Base-by-base conservation (phyloP, 2,888 invertebrate species). In the Sceliomorpha sp. region DNA sequence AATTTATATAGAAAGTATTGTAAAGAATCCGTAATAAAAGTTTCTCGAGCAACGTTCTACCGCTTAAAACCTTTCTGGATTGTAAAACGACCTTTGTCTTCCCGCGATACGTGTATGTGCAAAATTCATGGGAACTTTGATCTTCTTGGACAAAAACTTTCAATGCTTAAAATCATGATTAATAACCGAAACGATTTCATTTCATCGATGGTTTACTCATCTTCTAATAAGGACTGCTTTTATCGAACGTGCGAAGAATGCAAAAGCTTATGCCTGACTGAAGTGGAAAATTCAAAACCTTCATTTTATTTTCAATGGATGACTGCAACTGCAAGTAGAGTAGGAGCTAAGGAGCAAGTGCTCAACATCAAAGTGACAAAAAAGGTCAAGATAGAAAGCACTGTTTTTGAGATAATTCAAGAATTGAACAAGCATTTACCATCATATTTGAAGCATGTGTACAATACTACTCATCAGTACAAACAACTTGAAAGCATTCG, bases 41-140 rank as follows among this genome's bases (percentile, higher is more conserved):
- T 58, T 10, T 58, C 68, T 15, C 45, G 47, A 1, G 20, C 62
- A 14, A 62, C 50, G 6, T 69, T 69, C 40, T 69, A 62, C 37
- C 31, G 29, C n/a, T 36, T 60, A 3, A 48, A 50, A 20, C 60
- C 55, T 12, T 68, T 60, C 26, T 69, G 68, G 68, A 58, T 69
- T 29, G 40, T 42, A 12, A 44, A 47, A 8, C 37, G 45, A 39
- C 39, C 14, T 13, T 27, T 62, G 27, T 51, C 51, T 10, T 45
- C 37, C 12, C 56, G 68, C 0, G 66, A 66, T 34, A 66, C 58
- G 8, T 50, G 37, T 40, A 10, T 59, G 58, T 67, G 59, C 32
- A 67, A 40, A 37, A 27, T 26, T 24, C 63, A 63, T 27, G 37
- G 53, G 5, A 69, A 62, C 42, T 60, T 69, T 47, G 40, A 63